Conservation (phyloP, 1,140 invertebrate species). For the Lasaia peninsularis region DNA sequence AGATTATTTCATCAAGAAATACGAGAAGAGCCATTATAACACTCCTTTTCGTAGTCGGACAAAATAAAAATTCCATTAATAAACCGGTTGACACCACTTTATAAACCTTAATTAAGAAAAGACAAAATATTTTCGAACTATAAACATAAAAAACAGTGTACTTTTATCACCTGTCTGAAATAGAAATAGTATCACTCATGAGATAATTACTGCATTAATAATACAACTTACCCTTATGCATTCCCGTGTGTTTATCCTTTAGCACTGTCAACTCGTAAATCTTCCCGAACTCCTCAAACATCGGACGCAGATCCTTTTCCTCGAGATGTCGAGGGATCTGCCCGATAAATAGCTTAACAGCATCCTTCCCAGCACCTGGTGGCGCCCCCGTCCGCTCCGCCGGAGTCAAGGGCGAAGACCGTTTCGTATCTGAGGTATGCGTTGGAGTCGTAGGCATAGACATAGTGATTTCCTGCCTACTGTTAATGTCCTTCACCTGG, state of each 20-base stretch:
- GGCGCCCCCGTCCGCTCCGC: constrained; percentile 65
- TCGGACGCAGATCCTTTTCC: constrained; percentile 91
- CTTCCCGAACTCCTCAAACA: constrained; percentile 95
- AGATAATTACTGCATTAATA: not conserved
- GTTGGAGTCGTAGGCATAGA: constrained; percentile 59
- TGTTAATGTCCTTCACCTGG: constrained; percentile 28
- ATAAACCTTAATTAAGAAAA: too few species aligned
- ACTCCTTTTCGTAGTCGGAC: too few species aligned
- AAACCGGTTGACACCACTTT: too few species aligned
- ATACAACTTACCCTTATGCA: constrained; percentile 90
- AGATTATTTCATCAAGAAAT: too few species aligned
- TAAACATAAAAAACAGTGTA: too few species aligned
- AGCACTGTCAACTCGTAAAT: constrained; percentile 96
- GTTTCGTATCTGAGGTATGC: constrained; percentile 35
- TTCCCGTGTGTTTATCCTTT: constrained; percentile 94
- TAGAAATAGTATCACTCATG: too few species aligned
- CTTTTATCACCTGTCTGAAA: too few species aligned
- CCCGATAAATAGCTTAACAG: constrained; percentile 94
- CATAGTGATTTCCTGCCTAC: constrained; percentile 26
- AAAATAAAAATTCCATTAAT: too few species aligned
- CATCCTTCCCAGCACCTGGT: constrained; percentile 75
- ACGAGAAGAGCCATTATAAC: too few species aligned
- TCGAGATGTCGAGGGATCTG: constrained; percentile 94
- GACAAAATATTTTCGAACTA: too few species aligned
- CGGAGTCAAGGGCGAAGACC: constrained; percentile 41